Percentiles rank a stretch among this genome's conserved stretches.
Evolutionary conservation across 2,113 vertebrate genomes (phyloP).

Genomic region (Pica pica): DNA sequence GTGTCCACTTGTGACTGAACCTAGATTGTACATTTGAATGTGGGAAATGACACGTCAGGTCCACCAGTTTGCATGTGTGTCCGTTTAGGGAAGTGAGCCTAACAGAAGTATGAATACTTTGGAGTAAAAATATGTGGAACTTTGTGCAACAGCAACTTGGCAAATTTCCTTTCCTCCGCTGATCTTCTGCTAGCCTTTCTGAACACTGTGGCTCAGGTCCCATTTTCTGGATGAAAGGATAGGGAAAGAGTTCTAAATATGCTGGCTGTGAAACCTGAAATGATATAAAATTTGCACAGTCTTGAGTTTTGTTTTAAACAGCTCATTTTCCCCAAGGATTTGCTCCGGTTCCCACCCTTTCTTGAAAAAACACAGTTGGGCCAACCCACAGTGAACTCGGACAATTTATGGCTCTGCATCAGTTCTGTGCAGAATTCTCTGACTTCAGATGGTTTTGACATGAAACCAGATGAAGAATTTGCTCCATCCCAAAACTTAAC

Average conservation of each 20-base stretch:
- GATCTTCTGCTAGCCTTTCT: not conserved
- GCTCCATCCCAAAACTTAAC: not conserved
- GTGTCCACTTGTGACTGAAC: not conserved
- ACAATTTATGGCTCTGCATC: constrained; percentile 1
- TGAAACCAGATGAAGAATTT: constrained; percentile 53
- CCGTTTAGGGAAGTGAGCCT: not conserved
- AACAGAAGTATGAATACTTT: not conserved
- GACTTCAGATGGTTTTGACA: constrained; percentile 50
- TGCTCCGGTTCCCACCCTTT: not conserved
- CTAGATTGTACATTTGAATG: not conserved
- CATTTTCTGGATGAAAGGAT: not conserved
- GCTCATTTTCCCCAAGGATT: not conserved
- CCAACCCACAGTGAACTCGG: not conserved
- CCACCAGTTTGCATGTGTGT: not conserved
- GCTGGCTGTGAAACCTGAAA: not conserved
- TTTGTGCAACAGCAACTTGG: not conserved
- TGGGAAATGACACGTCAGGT: accelerated
- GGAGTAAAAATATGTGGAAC: not conserved
- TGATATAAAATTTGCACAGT: not conserved
- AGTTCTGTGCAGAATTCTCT: not conserved
- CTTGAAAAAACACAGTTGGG: not conserved
- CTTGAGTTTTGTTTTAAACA: not conserved
- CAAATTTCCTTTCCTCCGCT: not conserved
- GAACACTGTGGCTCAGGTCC: not conserved
- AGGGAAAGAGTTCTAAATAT: not conserved